phyloP scores from a whole-genome alignment of 2,888 invertebrate genomes.

The Idaea straminata region DNA sequence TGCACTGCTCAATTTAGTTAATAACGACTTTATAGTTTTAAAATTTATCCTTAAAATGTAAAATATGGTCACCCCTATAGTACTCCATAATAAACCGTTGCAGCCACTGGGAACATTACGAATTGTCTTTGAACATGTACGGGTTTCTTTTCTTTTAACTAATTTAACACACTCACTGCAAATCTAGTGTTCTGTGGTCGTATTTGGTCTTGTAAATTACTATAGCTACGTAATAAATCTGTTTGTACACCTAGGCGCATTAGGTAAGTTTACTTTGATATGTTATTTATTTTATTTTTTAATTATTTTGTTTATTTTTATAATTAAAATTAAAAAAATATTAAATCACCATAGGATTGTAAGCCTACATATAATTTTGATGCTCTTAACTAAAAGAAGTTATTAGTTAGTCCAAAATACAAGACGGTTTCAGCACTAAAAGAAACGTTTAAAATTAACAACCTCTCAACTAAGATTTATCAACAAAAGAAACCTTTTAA shows the following conservation, averaged over 20 bases:
- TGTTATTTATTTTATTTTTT: too few relatives aligned
- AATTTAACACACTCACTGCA: neutral
- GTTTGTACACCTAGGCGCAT: too few relatives aligned
- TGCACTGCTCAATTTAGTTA: too few relatives aligned
- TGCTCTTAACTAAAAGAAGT: too few relatives aligned
- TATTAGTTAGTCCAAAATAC: too few relatives aligned
- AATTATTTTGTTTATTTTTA: too few relatives aligned
- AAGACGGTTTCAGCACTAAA: neutral
- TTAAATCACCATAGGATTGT: too few relatives aligned
- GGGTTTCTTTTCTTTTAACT: constrained; percentile 19
- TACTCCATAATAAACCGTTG: constrained; percentile 17
- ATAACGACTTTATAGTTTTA: too few relatives aligned
- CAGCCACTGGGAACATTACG: constrained; percentile 19
- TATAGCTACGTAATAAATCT: too few relatives aligned
- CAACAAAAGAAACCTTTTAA: neutral
- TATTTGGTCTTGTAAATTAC: neutral
- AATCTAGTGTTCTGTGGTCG: neutral
- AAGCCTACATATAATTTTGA: too few relatives aligned
- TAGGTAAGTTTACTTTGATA: too few relatives aligned
- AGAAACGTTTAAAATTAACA: neutral
- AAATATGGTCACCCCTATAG: constrained; percentile 6
- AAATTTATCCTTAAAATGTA: constrained; percentile 11
- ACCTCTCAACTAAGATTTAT: neutral
- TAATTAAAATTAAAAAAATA: too few relatives aligned
- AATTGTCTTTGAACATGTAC: constrained; percentile 20